These are phyloP conservation scores for Zeus faber DNA, from an alignment of 2,113 vertebrate species.

Conservation along the genomic window DNA sequence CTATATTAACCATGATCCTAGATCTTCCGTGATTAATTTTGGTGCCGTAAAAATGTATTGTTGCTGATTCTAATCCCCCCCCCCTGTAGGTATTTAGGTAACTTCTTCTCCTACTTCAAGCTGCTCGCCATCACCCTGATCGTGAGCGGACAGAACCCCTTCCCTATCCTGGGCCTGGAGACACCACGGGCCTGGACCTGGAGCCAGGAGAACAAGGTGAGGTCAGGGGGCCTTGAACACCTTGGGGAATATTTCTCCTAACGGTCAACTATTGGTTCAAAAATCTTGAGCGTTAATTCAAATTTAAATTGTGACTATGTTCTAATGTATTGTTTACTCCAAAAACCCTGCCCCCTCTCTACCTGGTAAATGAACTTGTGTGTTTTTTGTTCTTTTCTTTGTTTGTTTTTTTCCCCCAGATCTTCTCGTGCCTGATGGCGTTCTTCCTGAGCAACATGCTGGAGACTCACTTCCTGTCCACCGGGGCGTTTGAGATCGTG, in stretches of 20 bases:
- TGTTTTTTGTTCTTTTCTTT: too few species aligned
- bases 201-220: conserved; percentile 80
- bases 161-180: conserved; percentile 59
- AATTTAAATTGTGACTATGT: too few species aligned
- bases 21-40: too few species aligned
- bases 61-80: not conserved
- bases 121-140: conserved; percentile 70
- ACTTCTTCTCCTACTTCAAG: conserved; percentile 74
- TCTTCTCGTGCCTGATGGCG: conserved; percentile 78
- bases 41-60: too few species aligned
- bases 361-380: too few species aligned
- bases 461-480: conserved; percentile 78
- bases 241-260: too few species aligned
- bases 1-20: too few species aligned
- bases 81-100: conserved; percentile 53
- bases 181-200: conserved; percentile 72
- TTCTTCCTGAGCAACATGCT: conserved; percentile 79
- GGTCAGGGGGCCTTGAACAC: not conserved
- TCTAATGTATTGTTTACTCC: too few species aligned
- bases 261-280: too few species aligned
- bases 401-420: conserved; percentile 55
- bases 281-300: too few species aligned
- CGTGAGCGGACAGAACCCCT: conserved; percentile 73
- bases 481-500: conserved; percentile 75
- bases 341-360: too few species aligned